phyloP scores from a whole-genome alignment of 2,797 vertebrate genomes.

The Tarsius wallacei region DNA sequence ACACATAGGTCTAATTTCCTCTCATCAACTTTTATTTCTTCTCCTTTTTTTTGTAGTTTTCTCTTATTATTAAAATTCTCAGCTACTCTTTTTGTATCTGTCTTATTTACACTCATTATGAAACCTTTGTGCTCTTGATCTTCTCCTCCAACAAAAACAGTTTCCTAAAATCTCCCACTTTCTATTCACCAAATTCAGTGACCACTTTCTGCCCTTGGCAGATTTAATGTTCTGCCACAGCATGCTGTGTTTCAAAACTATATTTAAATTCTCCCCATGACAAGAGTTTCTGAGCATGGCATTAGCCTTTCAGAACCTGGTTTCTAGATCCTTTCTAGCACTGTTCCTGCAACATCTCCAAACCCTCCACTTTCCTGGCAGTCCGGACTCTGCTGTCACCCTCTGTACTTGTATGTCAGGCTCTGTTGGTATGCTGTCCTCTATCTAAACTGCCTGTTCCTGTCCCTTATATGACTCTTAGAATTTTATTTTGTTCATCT shows the following conservation, averaged over 20 bases:
- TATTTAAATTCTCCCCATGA: neutral
- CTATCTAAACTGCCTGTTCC: neutral
- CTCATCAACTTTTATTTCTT: conserved; percentile 13
- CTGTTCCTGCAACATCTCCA: neutral
- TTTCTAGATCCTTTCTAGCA: neutral
- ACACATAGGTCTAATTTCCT: neutral
- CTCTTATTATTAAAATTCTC: neutral
- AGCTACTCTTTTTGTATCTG: neutral
- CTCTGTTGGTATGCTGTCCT: neutral
- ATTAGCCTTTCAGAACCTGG: neutral
- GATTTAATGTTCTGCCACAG: neutral
- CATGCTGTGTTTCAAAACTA: neutral
- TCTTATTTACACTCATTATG: neutral
- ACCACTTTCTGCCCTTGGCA: neutral
- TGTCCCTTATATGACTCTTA: neutral
- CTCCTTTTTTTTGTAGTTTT: neutral
- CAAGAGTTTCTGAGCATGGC: neutral
- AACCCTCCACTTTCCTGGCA: neutral
- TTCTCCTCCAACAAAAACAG: neutral
- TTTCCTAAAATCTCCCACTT: neutral
- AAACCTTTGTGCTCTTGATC: neutral
- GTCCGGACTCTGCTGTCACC: neutral
- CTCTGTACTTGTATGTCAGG: neutral
- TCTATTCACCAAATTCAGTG: neutral
- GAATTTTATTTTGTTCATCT: conserved; percentile 31